Conservation (phyloP, 2,797 vertebrate species). For the Hypotaenidia okinawae region DNA sequence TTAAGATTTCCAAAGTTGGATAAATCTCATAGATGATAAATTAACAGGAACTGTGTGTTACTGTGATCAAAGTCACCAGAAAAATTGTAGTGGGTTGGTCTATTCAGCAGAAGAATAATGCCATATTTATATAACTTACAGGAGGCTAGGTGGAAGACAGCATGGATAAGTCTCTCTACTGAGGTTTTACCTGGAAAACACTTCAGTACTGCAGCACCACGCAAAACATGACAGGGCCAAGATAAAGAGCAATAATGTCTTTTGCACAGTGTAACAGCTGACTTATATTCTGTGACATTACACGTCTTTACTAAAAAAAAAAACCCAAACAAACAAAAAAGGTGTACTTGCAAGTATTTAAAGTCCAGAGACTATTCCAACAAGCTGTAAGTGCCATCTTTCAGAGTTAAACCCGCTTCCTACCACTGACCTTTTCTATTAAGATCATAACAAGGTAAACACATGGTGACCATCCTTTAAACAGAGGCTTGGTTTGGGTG, state of each 20-base stretch:
- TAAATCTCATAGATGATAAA: background rate
- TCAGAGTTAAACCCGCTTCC: background rate
- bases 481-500: background rate
- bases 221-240: background rate
- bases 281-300: background rate
- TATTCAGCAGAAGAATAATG: background rate
- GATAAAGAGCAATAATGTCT: background rate
- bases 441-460: background rate
- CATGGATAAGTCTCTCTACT: background rate
- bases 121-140: background rate
- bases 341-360: background rate
- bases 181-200: background rate
- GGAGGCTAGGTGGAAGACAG: background rate
- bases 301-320: background rate
- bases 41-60: background rate
- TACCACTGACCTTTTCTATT: background rate
- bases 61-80: background rate
- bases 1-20: background rate
- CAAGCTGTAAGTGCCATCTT: background rate
- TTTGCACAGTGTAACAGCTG: background rate
- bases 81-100: background rate
- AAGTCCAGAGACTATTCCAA: background rate
- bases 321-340: background rate
- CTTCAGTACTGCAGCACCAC: background rate
- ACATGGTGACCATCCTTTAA: background rate